Conservation (phyloP, 2,888 invertebrate species). For the Subacronicta megacephala region DNA sequence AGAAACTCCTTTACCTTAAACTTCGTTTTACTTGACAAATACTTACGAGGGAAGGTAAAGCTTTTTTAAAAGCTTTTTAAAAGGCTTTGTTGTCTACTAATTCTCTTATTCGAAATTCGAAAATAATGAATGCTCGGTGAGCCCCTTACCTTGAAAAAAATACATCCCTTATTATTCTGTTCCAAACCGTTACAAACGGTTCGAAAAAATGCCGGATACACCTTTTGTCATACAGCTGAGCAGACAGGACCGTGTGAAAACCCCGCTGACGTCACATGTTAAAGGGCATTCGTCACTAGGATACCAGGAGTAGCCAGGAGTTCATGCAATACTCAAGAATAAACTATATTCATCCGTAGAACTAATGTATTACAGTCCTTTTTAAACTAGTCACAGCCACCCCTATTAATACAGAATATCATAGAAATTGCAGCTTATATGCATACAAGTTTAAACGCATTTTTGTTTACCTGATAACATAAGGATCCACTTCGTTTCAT, state of each 20-base stretch:
- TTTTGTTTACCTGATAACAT: conserved; percentile 10
- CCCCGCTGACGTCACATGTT: conserved; percentile 80
- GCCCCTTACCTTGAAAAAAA: no score
- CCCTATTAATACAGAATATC: conserved; percentile 1
- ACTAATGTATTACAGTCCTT: conserved; percentile 12
- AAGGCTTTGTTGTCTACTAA: no score
- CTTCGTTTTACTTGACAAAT: no score
- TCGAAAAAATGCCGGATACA: conserved; percentile 7
- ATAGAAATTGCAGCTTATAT: conserved; percentile 33
- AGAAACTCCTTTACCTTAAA: no score
- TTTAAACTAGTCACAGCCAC: conserved; percentile 12
- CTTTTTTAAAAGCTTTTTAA: no score
- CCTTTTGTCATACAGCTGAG: conserved; percentile 19
- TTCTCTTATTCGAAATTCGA: no score
- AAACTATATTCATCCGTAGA: conserved; percentile 25
- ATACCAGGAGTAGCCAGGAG: conserved; percentile 63
- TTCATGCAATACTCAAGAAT: conserved; percentile 19
- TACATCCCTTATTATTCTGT: background rate
- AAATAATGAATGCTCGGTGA: no score
- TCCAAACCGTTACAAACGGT: conserved; percentile 13
- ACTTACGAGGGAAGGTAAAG: no score
- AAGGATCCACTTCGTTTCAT: conserved; percentile 17
- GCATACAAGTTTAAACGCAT: conserved; percentile 6
- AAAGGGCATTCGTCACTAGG: conserved; percentile 80
- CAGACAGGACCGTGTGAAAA: conserved; percentile 47